Base-by-base conservation (phyloP, 1,140 invertebrate species). In the Colletes gigas region DNA sequence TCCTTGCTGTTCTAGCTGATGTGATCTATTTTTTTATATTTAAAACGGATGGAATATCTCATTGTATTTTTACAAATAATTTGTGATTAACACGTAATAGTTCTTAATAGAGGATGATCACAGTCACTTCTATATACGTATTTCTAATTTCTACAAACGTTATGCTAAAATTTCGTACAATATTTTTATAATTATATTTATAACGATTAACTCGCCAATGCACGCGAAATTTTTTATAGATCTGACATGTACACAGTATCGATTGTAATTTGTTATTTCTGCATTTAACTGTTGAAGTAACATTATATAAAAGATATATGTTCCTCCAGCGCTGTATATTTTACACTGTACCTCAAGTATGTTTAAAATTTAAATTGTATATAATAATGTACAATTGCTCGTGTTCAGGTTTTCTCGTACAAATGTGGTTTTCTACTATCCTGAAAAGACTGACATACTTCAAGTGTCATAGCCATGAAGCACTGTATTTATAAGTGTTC, bases 101-200 rank as follows among this genome's bases (percentile, higher is more conserved):
- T 19, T 9, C 17, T 9, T 17, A 10, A 6, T 15, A 19, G 10
- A 47, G 19, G 3, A 12, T 17, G 1, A 2, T 19, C 41, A 8
- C 21, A 15, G 7, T 14, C 6, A 17, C 17, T n/a, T 39, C 39
- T 44, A 30, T 30, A 30, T 30, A 9, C 7, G 3, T 9, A 0
- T 44, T 10, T 5, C 9, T n/a, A 44, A 65, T 10, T 7, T 15
- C 3, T 17, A 0, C 1, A 65, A 41, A n/a, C 3, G 6, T 65
- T 10, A 30, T 3, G 12, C 4, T 14, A 54, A 19, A 30, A 41
- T 47, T 76, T 10, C 8, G 2, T 0, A 50, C n/a, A 15, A 19
- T 52, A 21, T 70, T 68, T 69, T 47, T 80, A 41, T 65, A 59
- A 44, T 21, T 7, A 19, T 52, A 60, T 50, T 3, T 50, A 47